phyloP scores from a whole-genome alignment of 2,888 invertebrate species.

The Alloplasta piceator region DNA sequence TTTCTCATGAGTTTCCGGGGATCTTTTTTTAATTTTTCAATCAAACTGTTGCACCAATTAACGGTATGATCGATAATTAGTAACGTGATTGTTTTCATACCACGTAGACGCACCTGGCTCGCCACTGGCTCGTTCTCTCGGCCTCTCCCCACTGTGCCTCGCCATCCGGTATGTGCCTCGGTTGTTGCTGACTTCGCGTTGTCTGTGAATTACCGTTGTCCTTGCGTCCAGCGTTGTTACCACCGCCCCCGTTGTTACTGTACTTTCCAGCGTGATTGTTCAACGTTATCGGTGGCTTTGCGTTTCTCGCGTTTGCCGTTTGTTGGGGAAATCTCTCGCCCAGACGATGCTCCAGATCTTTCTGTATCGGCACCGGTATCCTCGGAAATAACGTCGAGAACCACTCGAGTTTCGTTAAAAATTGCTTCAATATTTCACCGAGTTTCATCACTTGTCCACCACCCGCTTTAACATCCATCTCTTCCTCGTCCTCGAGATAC shows the following conservation, averaged over 20 bases:
- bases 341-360: constrained; percentile 92
- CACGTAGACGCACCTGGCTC: constrained; percentile 83
- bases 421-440: constrained; percentile 96
- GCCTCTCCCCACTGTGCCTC: constrained; percentile 83
- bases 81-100: constrained; percentile 82
- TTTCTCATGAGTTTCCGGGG: too few species aligned
- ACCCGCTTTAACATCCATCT: constrained; percentile 98
- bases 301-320: constrained; percentile 81
- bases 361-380: constrained; percentile 99
- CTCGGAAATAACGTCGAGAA: constrained; percentile 99
- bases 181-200: constrained; percentile 69
- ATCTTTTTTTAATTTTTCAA: neutral
- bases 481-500: constrained; percentile 98
- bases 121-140: constrained; percentile 82
- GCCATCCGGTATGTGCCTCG: constrained; percentile 81
- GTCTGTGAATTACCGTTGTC: constrained; percentile 77
- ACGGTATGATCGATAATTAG: constrained; percentile 64
- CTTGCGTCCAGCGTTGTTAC: constrained; percentile 70
- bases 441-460: constrained; percentile 97
- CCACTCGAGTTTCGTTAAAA: constrained; percentile 98
- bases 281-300: constrained; percentile 81
- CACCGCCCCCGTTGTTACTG: constrained; percentile 70
- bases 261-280: constrained; percentile 81
- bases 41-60: constrained; percentile 4
- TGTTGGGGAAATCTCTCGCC: constrained; percentile 86